Base-by-base conservation (phyloP, 2,113 vertebrate species). In the Cheilinus undulatus region DNA sequence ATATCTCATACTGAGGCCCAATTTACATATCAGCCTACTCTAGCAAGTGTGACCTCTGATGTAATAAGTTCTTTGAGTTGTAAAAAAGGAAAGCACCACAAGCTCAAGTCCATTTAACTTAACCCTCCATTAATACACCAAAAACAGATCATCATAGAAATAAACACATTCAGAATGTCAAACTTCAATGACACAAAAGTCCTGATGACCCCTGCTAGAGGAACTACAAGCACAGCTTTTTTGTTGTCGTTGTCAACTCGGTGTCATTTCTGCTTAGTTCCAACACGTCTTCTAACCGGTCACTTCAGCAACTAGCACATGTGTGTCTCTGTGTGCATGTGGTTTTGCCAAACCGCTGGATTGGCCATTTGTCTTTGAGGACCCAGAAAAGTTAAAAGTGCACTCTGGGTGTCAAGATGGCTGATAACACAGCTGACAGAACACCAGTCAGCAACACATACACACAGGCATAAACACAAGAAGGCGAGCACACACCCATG, bases 361-460 rank as follows among this genome's bases (percentile, higher is more conserved):
- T 42, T 0, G 4, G 19, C 42, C 69, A 52, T 78, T 85, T 72
- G 57, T 56, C 42, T 50, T 79, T 78, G 80, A 63, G 51, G 51
- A 66, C 81, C 69, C 57, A 42, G 73, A 91, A 87, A 89, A 78
- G 75, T 79, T 70, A 72, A 85, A 82, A 78, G 80, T 79, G 72
- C 65, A 61, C 24, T 24, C 66, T 52, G 42, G 74, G 83, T 86
- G 86, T 84, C 52, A 72, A 84, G 85, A 72, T 81, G 86, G 79
- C 84, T 90, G 85, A 90, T 81, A n/a, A 62, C 70, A 48, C 84
- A 87, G 76, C 85, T 86, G 88, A 90, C 90, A 89, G 52, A 43
- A 73, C 74, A 57, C 53, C 65, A 76, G 69, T 85, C 90, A 86
- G 84, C 85, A 86, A 62, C 66, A 40, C 69, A 71, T 67, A 69